Evolutionary conservation across 2,888 invertebrate species (phyloP).

Genomic region (Colletes collaris): DNA sequence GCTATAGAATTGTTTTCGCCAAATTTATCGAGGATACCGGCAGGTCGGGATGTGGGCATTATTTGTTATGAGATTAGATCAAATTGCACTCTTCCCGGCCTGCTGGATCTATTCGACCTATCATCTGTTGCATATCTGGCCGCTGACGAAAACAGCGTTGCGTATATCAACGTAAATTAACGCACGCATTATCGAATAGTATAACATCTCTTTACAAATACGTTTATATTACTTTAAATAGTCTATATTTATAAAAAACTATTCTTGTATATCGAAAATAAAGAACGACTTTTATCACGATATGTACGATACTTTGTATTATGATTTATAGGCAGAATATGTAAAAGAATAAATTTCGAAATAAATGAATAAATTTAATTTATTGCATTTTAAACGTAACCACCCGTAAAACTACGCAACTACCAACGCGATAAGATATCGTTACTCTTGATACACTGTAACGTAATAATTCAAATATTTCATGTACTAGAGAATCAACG

Average conservation of each 20-base stretch:
- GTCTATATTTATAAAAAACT: neutral
- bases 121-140: slow-evolving; percentile 39
- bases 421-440: neutral
- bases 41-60: slow-evolving; percentile 82
- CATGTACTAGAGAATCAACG: too few relatives aligned
- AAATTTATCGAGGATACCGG: slow-evolving; percentile 70
- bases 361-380: neutral
- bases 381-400: neutral
- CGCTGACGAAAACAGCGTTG: neutral
- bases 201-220: too few relatives aligned
- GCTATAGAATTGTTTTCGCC: slow-evolving; percentile 6
- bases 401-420: neutral
- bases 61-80: slow-evolving; percentile 80
- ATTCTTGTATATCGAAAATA: neutral
- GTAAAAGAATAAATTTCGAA: slow-evolving; percentile 1
- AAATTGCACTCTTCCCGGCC: slow-evolving; percentile 84
- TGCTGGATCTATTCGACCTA: slow-evolving; percentile 78
- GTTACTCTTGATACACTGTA: neutral
- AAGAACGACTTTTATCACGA: neutral
- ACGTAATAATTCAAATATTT: neutral
- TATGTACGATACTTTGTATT: neutral
- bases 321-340: neutral
- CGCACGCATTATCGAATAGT: neutral
- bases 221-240: neutral
- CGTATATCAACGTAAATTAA: neutral